Percentiles rank a stretch among this genome's conserved stretches.
Conservation (phyloP, 2,797 vertebrate species). For the Sarcophilus harrisii region DNA sequence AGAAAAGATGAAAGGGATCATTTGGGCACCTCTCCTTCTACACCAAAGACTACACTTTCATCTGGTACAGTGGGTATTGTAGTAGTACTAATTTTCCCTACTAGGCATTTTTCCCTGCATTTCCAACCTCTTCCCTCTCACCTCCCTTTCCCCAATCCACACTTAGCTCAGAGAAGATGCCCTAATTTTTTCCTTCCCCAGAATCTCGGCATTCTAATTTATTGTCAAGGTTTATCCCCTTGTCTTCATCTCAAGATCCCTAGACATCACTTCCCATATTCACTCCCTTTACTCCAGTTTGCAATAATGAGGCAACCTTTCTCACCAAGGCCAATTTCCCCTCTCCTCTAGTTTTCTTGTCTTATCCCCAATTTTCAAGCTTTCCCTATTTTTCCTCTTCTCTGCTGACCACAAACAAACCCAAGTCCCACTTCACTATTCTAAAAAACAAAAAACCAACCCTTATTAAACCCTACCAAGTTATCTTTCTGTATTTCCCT, state of each 20-base stretch:
- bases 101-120: background rate
- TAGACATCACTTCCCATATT: background rate
- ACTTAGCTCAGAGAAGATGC: background rate
- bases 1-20: background rate
- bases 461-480: background rate
- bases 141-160: background rate
- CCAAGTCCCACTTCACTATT: background rate
- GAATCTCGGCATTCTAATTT: background rate
- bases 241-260: background rate
- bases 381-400: background rate
- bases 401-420: background rate
- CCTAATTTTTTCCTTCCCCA: background rate
- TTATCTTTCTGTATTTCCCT: background rate
- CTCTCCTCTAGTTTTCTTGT: background rate
- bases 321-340: background rate
- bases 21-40: background rate
- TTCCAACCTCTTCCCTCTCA: background rate
- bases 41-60: too few species aligned
- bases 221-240: background rate
- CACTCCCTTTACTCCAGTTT: background rate
- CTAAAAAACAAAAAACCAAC: background rate
- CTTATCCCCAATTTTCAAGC: background rate
- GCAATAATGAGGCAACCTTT: background rate
- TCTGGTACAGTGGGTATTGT: background rate
- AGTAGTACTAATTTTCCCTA: background rate